phyloP scores from a whole-genome alignment of 2,113 vertebrate genomes.

The Ciconia boyciana region DNA sequence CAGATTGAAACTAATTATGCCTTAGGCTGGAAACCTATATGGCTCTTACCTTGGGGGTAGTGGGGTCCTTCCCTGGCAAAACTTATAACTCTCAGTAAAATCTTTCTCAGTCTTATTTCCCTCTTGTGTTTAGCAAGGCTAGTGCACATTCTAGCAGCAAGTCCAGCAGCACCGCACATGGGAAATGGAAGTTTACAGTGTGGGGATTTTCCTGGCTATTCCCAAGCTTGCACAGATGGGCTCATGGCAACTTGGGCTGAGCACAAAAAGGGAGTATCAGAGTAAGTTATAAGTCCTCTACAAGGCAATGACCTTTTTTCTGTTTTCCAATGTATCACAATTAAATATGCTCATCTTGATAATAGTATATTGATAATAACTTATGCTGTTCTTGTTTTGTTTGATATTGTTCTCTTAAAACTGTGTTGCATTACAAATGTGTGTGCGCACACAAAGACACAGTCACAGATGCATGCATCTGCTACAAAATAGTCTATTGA shows the following conservation, averaged over 20 bases:
- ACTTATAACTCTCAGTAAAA: background rate
- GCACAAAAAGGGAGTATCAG: background rate
- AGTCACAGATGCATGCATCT: accelerated
- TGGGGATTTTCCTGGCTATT: background rate
- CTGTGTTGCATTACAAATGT: background rate
- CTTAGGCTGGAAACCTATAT: background rate
- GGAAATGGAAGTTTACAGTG: background rate
- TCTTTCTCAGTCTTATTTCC: background rate
- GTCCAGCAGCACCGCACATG: background rate
- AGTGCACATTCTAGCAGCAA: background rate
- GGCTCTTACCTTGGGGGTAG: background rate
- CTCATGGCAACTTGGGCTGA: background rate
- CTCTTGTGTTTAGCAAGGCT: background rate
- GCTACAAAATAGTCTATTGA: background rate
- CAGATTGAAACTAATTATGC: background rate
- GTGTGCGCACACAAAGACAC: background rate
- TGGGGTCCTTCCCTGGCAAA: background rate
- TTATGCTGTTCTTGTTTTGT: background rate
- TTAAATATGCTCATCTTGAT: background rate
- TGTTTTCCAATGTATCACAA: background rate
- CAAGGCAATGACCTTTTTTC: background rate
- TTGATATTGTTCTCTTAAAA: background rate
- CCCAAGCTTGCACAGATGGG: background rate
- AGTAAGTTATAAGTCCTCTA: background rate
- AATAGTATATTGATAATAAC: background rate